These are phyloP conservation scores for Decapterus maruadsi DNA, from an alignment of 2,797 vertebrate genomes.

Conservation along the genomic window DNA sequence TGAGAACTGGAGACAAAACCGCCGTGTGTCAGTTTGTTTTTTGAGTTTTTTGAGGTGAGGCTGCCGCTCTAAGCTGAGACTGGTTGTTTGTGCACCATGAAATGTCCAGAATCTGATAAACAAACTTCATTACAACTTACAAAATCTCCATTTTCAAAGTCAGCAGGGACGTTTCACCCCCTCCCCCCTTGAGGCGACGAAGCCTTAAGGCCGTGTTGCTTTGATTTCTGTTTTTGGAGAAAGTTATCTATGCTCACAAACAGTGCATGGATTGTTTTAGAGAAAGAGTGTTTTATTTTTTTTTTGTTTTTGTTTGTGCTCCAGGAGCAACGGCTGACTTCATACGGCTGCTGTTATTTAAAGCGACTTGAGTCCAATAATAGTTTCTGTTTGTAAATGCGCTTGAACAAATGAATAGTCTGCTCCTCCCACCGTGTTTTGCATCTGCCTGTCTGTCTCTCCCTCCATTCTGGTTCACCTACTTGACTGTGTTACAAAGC, in stretches of 20 bases:
- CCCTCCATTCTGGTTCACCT: constrained; percentile 30
- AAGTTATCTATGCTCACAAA: background rate
- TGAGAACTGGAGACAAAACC: background rate
- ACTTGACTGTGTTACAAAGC: constrained; percentile 36
- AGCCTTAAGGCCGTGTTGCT: background rate
- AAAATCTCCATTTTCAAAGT: background rate
- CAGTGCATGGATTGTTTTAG: background rate
- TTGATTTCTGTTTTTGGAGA: constrained; percentile 3
- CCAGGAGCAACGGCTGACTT: background rate
- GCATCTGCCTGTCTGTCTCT: constrained; percentile 29
- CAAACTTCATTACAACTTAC: background rate
- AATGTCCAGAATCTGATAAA: background rate
- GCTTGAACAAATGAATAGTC: constrained; percentile 26
- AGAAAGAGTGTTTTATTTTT: no score
- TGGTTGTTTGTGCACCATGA: background rate
- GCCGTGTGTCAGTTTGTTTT: background rate
- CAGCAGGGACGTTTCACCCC: background rate
- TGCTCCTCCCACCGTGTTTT: constrained; percentile 42
- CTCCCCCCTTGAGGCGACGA: background rate
- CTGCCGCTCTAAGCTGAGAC: no score
- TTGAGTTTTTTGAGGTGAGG: background rate
- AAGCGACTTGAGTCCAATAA: background rate
- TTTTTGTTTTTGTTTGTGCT: background rate
- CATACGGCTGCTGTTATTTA: background rate
- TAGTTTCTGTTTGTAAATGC: constrained; percentile 37